Percentiles rank a stretch among this genome's conserved stretches.
Conservation (phyloP, 2,113 vertebrate genomes). For the Cephalophus harveyi region DNA sequence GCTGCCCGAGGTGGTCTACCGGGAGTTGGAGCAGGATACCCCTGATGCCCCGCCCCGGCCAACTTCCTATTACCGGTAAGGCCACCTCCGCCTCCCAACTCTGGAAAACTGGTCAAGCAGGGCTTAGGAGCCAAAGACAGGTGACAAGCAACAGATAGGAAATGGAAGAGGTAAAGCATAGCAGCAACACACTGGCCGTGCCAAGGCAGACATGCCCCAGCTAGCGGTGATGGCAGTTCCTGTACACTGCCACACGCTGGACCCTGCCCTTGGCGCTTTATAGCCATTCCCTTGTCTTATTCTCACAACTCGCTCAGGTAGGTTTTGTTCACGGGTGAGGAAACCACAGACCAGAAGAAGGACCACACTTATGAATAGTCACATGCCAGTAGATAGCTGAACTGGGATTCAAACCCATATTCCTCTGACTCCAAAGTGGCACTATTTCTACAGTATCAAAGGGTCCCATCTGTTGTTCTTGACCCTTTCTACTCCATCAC, state of each 20-base stretch:
- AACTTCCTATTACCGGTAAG: conserved; percentile 96
- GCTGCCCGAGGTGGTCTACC: conserved; percentile 95
- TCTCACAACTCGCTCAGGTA: not conserved
- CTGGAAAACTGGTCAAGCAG: conserved; percentile 9
- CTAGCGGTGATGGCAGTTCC: not conserved
- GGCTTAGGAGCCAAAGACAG: not conserved
- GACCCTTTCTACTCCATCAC: not conserved
- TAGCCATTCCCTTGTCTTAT: not conserved
- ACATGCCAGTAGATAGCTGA: not conserved
- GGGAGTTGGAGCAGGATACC: conserved; percentile 95
- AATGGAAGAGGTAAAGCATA: not conserved
- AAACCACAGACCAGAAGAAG: not conserved
- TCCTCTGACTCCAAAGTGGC: not conserved
- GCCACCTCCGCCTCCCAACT: not conserved
- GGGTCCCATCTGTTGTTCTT: not conserved
- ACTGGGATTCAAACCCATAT: not conserved
- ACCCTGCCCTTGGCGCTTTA: not conserved
- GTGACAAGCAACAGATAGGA: not conserved
- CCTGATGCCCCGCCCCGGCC: conserved; percentile 92
- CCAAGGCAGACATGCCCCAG: not conserved
- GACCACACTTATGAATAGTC: not conserved
- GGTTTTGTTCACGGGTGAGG: not conserved
- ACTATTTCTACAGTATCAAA: not conserved
- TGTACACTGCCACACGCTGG: not conserved
- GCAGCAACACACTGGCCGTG: not conserved